phyloP scores from a whole-genome alignment of 2,797 vertebrate species.

The Streptopelia turtur region DNA sequence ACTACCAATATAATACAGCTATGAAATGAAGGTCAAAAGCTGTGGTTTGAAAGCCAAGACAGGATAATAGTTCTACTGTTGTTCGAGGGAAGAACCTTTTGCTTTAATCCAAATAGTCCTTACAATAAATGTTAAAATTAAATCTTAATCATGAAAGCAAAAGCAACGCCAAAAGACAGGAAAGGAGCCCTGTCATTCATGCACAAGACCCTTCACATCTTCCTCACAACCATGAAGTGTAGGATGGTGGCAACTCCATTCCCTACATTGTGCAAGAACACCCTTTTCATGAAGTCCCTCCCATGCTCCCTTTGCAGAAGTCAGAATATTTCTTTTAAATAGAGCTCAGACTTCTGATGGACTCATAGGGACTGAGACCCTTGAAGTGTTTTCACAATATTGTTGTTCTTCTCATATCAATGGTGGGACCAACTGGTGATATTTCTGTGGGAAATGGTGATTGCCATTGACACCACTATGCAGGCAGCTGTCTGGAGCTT shows the following conservation, averaged over 20 bases:
- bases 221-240: background rate
- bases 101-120: background rate
- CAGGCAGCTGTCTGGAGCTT: background rate
- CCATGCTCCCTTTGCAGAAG: background rate
- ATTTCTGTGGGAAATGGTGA: background rate
- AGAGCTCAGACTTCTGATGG: background rate
- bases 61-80: background rate
- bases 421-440: background rate
- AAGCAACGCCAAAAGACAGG: background rate
- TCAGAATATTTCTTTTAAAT: background rate
- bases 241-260: background rate
- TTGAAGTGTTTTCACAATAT: background rate
- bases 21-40: conserved; percentile 72
- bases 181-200: background rate
- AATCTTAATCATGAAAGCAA: background rate
- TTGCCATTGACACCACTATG: rapidly evolving
- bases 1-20: conserved; percentile 46
- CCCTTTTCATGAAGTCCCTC: background rate
- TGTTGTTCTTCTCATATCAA: rapidly evolving
- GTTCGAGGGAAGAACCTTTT: background rate
- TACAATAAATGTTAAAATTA: background rate
- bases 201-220: rapidly evolving
- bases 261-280: background rate
- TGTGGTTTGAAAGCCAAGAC: conserved; percentile 43
- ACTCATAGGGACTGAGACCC: background rate